These are phyloP conservation scores for Caenorhabditis latens DNA, from an alignment of 1,140 invertebrate species.

Conservation along the genomic window DNA sequence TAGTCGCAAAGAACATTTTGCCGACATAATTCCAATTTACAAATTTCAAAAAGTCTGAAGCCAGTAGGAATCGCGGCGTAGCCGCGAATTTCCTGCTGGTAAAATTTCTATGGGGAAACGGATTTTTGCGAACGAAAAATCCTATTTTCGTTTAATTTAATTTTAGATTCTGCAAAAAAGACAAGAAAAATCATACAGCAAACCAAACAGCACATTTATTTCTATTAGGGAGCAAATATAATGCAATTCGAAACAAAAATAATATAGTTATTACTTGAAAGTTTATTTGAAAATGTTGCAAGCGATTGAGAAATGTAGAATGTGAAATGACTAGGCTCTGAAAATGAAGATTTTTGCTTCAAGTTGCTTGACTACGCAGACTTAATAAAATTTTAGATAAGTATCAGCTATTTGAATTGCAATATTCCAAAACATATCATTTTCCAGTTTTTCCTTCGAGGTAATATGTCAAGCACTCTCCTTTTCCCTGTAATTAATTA, in stretches of 20 bases:
- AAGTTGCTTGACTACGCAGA: too few species aligned
- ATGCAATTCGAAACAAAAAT: background rate
- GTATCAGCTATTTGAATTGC: too few species aligned
- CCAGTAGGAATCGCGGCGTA: too few species aligned
- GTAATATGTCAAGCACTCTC: slow-evolving; percentile 73
- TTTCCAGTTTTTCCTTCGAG: slow-evolving; percentile 71
- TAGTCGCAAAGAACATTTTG: too few species aligned
- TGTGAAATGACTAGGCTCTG: slow-evolving; percentile 1
- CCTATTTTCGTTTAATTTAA: background rate
- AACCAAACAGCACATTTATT: background rate
- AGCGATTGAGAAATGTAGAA: background rate
- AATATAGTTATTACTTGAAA: too few species aligned
- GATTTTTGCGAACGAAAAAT: too few species aligned
- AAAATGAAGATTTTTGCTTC: background rate
- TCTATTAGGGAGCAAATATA: background rate
- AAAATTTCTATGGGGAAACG: too few species aligned
- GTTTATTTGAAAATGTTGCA: too few species aligned
- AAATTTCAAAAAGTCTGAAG: too few species aligned
- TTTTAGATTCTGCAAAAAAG: background rate
- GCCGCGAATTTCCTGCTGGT: too few species aligned
- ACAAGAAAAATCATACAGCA: background rate
- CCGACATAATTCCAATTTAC: too few species aligned
- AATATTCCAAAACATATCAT: background rate
- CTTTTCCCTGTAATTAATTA: slow-evolving; percentile 72
- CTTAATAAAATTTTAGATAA: too few species aligned